Evolutionary conservation across 2,797 vertebrate species (phyloP).

Genomic region (Picus viridis): DNA sequence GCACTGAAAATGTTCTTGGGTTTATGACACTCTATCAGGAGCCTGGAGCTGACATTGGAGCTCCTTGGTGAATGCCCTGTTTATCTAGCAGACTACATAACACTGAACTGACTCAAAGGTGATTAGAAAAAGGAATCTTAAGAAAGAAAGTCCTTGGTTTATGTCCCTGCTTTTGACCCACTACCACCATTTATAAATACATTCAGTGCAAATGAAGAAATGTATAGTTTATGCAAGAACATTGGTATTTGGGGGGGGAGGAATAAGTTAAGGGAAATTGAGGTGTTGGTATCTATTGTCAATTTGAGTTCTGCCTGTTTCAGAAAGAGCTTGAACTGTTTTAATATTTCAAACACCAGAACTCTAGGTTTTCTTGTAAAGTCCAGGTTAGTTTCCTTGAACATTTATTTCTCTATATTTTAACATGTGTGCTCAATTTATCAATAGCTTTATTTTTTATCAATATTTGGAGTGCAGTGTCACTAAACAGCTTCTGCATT

Average conservation of each 20-base stretch:
- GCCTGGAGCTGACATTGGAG: neutral
- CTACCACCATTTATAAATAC: neutral
- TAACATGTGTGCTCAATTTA: neutral
- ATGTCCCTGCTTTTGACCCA: neutral
- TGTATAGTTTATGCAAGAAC: neutral
- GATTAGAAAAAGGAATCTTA: neutral
- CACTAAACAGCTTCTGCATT: neutral
- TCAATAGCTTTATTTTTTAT: neutral
- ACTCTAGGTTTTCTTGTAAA: neutral
- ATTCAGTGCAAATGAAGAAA: neutral
- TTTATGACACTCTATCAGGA: neutral
- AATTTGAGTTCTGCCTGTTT: neutral
- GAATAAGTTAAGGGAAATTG: neutral
- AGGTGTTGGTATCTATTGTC: neutral
- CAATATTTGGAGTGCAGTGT: neutral
- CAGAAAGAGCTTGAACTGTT: neutral
- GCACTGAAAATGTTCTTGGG: neutral
- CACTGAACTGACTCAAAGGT: neutral
- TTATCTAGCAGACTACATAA: neutral
- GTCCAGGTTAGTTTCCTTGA: neutral
- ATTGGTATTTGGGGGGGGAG: neutral
- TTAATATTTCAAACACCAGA: neutral
- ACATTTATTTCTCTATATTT: neutral
- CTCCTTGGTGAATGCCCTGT: neutral
- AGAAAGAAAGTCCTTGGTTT: neutral